Conservation (phyloP, 2,797 vertebrate species). For the Sebastes melanostomus region DNA sequence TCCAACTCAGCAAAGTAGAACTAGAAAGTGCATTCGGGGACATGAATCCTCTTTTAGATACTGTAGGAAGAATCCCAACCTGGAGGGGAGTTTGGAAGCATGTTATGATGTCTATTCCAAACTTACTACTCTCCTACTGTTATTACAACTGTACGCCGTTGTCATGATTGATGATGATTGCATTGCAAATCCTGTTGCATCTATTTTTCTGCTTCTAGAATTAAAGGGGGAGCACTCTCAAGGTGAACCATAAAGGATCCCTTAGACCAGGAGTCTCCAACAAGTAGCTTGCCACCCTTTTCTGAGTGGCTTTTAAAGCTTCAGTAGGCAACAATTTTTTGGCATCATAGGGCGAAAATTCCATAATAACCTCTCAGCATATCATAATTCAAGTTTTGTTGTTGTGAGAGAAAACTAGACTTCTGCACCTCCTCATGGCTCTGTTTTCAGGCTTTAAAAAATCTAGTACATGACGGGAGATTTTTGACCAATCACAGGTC, state of each 20-base stretch:
- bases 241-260: not conserved
- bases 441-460: too few relatives aligned
- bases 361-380: too few relatives aligned
- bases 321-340: too few relatives aligned
- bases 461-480: too few relatives aligned
- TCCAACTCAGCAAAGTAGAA: slow-evolving; percentile 65
- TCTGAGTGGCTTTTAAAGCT: not conserved
- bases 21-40: slow-evolving; percentile 46
- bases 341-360: too few relatives aligned
- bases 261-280: not conserved
- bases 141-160: slow-evolving; percentile 20
- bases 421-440: too few relatives aligned
- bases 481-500: too few relatives aligned
- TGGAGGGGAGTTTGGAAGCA: slow-evolving; percentile 3
- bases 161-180: slow-evolving; percentile 16
- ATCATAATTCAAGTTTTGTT: too few relatives aligned
- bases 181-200: not conserved
- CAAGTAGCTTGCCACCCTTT: not conserved
- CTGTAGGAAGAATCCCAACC: slow-evolving; percentile 6
- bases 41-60: slow-evolving; percentile 25
- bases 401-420: too few relatives aligned
- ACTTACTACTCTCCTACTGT: slow-evolving; percentile 18
- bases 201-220: not conserved
- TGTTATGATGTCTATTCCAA: slow-evolving; percentile 1
- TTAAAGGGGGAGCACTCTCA: not conserved